phyloP scores from a whole-genome alignment of 2,797 vertebrate species.

The Micromesistius poutassou region DNA sequence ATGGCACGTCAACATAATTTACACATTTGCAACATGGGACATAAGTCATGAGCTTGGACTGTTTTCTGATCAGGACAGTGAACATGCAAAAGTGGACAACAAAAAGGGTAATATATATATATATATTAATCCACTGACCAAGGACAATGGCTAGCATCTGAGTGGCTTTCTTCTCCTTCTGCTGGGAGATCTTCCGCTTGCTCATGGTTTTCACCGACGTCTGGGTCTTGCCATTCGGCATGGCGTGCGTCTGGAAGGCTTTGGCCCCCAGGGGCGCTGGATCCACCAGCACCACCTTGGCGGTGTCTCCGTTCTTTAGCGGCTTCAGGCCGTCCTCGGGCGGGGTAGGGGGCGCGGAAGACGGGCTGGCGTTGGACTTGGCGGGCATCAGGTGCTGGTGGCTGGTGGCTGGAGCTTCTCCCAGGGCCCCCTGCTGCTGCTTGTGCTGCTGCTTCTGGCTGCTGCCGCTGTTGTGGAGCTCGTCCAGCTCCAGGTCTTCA shows the following conservation, averaged over 20 bases:
- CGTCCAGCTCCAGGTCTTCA: constrained; percentile 88
- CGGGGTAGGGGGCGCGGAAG: constrained; percentile 72
- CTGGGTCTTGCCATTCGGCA: constrained; percentile 92
- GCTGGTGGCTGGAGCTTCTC: constrained; percentile 63
- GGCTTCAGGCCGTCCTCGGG: constrained; percentile 70
- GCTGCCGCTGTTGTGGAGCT: constrained; percentile 85
- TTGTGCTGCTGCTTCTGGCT: constrained; percentile 83
- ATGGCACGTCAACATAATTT: neutral
- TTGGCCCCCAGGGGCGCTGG: constrained; percentile 75
- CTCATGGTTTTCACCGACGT: constrained; percentile 88
- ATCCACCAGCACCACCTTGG: constrained; percentile 64
- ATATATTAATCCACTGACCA: constrained; percentile 71
- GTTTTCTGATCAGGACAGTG: neutral
- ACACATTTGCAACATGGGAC: neutral
- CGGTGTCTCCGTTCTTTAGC: constrained; percentile 83
- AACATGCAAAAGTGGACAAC: neutral
- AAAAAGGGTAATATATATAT: neutral
- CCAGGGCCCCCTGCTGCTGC: constrained; percentile 62
- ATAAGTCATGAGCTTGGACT: neutral
- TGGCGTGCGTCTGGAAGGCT: constrained; percentile 88
- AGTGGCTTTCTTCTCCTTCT: constrained; percentile 98
- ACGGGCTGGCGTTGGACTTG: constrained; percentile 62
- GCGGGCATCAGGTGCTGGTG: constrained; percentile 61
- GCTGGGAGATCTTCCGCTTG: constrained; percentile 95
- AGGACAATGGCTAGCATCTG: constrained; percentile 99